Evolutionary conservation across 1,140 invertebrate genomes (phyloP).

Genomic region (Pinna nobilis): DNA sequence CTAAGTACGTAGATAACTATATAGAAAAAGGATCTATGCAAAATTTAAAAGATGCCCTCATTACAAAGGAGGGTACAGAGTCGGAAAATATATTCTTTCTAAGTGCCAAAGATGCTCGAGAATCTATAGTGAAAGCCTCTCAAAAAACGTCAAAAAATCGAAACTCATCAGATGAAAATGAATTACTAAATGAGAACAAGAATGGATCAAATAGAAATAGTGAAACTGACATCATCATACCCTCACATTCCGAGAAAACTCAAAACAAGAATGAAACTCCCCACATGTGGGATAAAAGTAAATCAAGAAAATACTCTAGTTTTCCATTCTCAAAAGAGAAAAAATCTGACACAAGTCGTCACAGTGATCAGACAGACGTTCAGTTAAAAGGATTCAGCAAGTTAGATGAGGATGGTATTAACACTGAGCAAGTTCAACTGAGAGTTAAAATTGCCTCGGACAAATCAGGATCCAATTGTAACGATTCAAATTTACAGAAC

Average conservation of each 20-base stretch:
- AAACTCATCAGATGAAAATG: not conserved
- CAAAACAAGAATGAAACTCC: not conserved
- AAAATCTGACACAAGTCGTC: too few species aligned
- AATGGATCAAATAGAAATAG: constrained; percentile 3
- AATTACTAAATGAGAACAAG: not conserved
- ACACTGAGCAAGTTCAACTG: not conserved
- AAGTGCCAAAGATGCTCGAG: constrained; percentile 6
- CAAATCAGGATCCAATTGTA: not conserved
- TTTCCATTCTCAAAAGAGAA: too few species aligned
- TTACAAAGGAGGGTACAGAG: not conserved
- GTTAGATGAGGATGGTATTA: too few species aligned
- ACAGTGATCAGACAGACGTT: too few species aligned
- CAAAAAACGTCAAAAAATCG: not conserved
- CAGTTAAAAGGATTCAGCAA: too few species aligned
- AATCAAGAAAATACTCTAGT: too few species aligned
- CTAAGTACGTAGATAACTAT: not conserved
- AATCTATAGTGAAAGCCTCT: constrained; percentile 1
- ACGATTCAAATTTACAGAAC: not conserved
- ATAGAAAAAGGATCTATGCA: not conserved
- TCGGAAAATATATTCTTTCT: not conserved
- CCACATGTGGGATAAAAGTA: not conserved
- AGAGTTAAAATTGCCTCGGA: not conserved
- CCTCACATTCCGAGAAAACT: not conserved
- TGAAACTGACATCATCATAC: not conserved
- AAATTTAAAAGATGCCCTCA: not conserved